Evolutionary conservation across 35 echinoderm and acorn worm genomes (phyloP).

Genomic region (Diadema setosum): DNA sequence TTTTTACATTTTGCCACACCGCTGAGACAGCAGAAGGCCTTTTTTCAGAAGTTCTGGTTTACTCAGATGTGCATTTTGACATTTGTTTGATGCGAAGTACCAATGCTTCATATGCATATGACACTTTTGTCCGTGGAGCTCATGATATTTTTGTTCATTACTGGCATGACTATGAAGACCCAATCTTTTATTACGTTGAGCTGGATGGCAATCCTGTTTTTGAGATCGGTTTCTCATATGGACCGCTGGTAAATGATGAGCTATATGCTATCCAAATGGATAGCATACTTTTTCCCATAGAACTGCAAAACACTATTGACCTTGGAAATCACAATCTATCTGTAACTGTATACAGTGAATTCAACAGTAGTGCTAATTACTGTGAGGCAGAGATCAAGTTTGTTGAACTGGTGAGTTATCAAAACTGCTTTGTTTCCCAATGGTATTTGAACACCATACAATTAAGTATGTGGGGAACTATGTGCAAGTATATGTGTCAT

Average conservation of each 20-base stretch:
- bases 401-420: neutral
- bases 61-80: neutral
- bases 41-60: neutral
- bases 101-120: neutral
- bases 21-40: neutral
- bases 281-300: neutral
- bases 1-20: neutral
- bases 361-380: neutral
- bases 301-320: neutral
- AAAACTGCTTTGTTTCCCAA: neutral
- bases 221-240: neutral
- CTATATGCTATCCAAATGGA: neutral
- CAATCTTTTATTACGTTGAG: neutral
- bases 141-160: neutral
- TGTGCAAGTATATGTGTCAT: neutral
- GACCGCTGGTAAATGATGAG: neutral
- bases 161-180: neutral
- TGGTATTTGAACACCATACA: neutral
- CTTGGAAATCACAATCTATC: neutral
- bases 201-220: neutral
- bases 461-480: neutral
- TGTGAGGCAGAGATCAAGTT: neutral
- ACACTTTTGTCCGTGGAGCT: neutral
- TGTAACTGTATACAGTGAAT: neutral
- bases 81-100: neutral